Evolutionary conservation across 2,888 invertebrate genomes (phyloP).

Genomic region (Drosophila colorata): DNA sequence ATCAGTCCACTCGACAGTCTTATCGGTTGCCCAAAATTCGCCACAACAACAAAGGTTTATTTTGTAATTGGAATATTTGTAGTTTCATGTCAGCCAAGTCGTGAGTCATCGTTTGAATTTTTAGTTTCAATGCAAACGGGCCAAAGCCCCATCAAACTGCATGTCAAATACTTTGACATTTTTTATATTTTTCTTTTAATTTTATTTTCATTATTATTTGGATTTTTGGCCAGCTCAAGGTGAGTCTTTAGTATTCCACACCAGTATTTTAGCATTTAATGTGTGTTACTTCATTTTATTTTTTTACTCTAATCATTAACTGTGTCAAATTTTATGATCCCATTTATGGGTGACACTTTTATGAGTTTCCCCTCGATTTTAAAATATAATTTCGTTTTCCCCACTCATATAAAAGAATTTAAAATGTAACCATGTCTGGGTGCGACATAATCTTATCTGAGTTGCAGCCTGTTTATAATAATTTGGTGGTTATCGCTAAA

Average conservation of each 20-base stretch:
- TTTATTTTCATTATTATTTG: constrained; percentile 12
- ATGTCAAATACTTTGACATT: constrained; percentile 44
- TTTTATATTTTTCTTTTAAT: constrained; percentile 2
- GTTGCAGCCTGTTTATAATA: constrained; percentile 13
- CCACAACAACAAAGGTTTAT: constrained; percentile 1
- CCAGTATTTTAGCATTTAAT: constrained; percentile 1
- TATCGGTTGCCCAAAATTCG: constrained; percentile 27
- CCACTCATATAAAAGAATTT: background rate
- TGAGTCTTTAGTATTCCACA: constrained; percentile 40
- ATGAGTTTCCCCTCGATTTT: constrained; percentile 13
- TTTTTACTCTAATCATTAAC: constrained; percentile 14
- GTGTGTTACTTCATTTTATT: constrained; percentile 3
- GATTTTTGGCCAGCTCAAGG: constrained; percentile 53
- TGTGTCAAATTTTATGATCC: constrained; percentile 21
- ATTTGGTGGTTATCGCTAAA: constrained; percentile 33
- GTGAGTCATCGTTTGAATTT: constrained; percentile 53
- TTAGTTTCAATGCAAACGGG: constrained; percentile 37
- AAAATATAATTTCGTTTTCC: background rate
- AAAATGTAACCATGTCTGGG: constrained; percentile 16
- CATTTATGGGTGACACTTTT: constrained; percentile 21
- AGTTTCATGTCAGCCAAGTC: constrained; percentile 3
- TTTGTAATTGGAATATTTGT: constrained; percentile 21
- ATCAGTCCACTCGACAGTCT: constrained; percentile 15
- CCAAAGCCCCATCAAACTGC: constrained; percentile 27
- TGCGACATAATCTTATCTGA: constrained; percentile 45